Evolutionary conservation across 1,140 invertebrate genomes (phyloP).

Genomic region (Physella acuta): DNA sequence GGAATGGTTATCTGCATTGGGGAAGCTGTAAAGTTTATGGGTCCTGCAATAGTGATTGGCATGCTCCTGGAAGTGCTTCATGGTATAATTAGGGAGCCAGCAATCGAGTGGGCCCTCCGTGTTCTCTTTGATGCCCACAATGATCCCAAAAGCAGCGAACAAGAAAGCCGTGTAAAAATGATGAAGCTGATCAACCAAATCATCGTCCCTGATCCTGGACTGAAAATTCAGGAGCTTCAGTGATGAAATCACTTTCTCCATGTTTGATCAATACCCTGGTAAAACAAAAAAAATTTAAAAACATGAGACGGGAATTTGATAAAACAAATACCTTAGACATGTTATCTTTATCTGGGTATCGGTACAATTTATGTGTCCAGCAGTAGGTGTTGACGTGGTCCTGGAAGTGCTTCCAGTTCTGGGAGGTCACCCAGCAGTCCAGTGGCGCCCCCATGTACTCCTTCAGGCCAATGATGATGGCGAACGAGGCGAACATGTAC

Average conservation of each 20-base stretch:
- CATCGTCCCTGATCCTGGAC: conserved; percentile 30
- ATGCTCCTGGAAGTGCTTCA: conserved; percentile 23
- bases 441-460: conserved; percentile 92
- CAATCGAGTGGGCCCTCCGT: conserved; percentile 90
- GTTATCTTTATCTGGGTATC: conserved; percentile 11
- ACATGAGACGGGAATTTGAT: background rate
- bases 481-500: conserved; percentile 80
- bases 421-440: conserved; percentile 65
- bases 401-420: conserved; percentile 20
- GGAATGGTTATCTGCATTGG: conserved; percentile 9
- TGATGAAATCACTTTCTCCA: conserved; percentile 10
- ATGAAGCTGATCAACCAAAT: conserved; percentile 35
- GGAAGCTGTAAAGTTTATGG: conserved; percentile 26
- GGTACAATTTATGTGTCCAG: conserved; percentile 20
- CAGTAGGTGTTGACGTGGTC: conserved; percentile 25
- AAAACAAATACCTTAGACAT: background rate
- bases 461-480: conserved; percentile 78
- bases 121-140: conserved; percentile 89
- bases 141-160: conserved; percentile 72
- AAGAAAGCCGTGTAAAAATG: conserved; percentile 68
- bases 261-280: background rate
- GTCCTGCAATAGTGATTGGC: conserved; percentile 25
- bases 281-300: background rate
- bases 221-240: conserved; percentile 16
- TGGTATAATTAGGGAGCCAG: conserved; percentile 23